Evolutionary conservation across 2,888 invertebrate genomes (phyloP), one percentile per base, ranked within the genome.

Genomic region (Oeneis ivallda): DNA sequence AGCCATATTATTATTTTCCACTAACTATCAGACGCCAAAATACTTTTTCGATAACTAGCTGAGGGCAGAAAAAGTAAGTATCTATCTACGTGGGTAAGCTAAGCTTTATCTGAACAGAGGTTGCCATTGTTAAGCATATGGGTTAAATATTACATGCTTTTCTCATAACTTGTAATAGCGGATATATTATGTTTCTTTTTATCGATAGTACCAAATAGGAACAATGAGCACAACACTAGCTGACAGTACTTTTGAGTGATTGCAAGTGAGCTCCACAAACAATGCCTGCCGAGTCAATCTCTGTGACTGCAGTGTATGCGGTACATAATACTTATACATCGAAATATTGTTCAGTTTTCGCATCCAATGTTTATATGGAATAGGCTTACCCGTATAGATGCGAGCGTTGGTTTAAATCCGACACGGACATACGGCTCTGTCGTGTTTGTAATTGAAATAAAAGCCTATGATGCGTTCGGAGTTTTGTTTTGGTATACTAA

Each of bases 231-330:
- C 82, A 74, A 67, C 83, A 71, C 86, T 83, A 79, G 69, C 71
- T 73, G 75, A 78, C 79, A 76, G 87, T 85, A 85, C 82, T 87
- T 81, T 87, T 89, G 89, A 89, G 87, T 90, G 89, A 91, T 89
- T 91, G 87, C 87, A 77, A 84, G 83, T 80, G 81, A 83, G 81
- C 82, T 84, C 74, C 74, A 81, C 87, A 87, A 89, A 90, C 91
- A 91, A 90, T 89, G 80, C 82, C 71, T 77, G 76, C 76, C 75
- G 82, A 89, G 86, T 86, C 90, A 86, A 89, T 89, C 89, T 82
- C 78, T 72, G 76, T 78, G 76, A 80, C 78, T 72, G 76, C 77
- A 74, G 73, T 74, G 74, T 74, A 74, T 72, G 41, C 5, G 56
- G 19, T 47, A 19, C 19, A 41, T 54, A 39, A 39, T 54, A 50